Evolutionary conservation across 1,140 invertebrate species (phyloP), one percentile per base, ranked within the genome.

Genomic region (Ceratosolen solmsi): DNA sequence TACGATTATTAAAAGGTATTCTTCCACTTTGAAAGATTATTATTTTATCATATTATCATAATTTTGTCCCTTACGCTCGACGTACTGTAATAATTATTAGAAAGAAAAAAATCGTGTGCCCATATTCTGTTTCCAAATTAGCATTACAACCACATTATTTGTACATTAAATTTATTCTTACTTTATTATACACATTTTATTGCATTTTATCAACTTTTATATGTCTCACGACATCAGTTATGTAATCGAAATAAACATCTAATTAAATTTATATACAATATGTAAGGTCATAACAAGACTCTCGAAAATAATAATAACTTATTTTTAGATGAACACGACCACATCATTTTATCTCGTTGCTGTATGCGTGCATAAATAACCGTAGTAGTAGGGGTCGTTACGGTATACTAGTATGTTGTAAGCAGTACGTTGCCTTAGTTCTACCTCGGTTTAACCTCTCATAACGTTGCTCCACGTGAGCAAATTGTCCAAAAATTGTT

Each of bases 401-500:
- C 30, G 58, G 58, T 30, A 60, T 60, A 5, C 15, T 22, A 17
- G 33, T 13, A 36, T 36, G 63, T 30, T 30, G 63, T 65, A 20
- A 36, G 20, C 13, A 15, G 5, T 17, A 54, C 2, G 3, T 54
- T 54, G 51, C 51, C 17, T 41, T 71, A 46, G 8, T 22, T 27
- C 25, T 71, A 46, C 36, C 63, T 38, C 63, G 33, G 7, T 30
- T 38, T 68, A 68, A 68, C 63, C 36, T 41, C 51, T 33, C 20
- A 11, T 22, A 20, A 33, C 27, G 46, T 56, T n/a, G 49, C 20
- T 51, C 27, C 46, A 36, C 49, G 51, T 15, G 51, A 54, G 72
- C 11, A 58, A 74, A 74, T 74, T 56, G 27, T 36, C 33, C 51
- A 58, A 74, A 73, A 74, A 54, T 56, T 30, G 27, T 46, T 27